phyloP scores from a whole-genome alignment of 92 coral and sea anemone species.

The Epizoanthus scotinus region DNA sequence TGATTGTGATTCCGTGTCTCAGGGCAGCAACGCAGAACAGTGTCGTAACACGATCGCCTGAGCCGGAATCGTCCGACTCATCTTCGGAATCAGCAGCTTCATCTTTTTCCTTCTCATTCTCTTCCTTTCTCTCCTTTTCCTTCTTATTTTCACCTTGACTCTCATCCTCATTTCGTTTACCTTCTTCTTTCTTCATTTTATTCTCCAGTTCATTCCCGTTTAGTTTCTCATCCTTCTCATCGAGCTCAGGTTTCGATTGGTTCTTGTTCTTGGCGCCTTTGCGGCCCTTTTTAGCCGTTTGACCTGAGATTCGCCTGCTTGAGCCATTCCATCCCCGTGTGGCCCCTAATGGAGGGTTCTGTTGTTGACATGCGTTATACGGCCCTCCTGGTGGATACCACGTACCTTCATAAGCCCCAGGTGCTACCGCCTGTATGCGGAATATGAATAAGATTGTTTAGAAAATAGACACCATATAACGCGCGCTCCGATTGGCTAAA shows the following conservation, averaged over 20 bases:
- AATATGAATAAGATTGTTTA: no score
- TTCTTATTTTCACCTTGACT: conserved; percentile 2
- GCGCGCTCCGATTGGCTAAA: no score
- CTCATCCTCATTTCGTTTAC: background rate
- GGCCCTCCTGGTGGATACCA: conserved; percentile 24
- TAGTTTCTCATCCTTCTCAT: background rate
- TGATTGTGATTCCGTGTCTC: conserved; percentile 38
- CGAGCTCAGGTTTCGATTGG: background rate
- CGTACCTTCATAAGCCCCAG: conserved; percentile 7
- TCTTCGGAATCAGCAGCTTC: conserved; percentile 30
- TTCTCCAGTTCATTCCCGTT: background rate
- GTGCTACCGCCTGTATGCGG: background rate
- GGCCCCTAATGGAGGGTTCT: background rate
- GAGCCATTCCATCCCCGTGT: conserved; percentile 5
- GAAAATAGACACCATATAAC: no score
- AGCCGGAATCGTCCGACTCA: background rate
- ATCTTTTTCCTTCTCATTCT: conserved; percentile 29
- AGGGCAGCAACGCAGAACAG: conserved; percentile 30
- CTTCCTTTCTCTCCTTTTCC: conserved; percentile 20
- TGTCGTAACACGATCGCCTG: conserved; percentile 9
- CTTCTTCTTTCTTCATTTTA: background rate
- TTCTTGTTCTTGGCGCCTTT: background rate
- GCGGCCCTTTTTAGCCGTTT: background rate
- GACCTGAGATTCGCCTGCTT: background rate
- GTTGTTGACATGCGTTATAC: background rate